Evolutionary conservation across 1,140 invertebrate species (phyloP).

Genomic region (Luehdorfia chinensis): DNA sequence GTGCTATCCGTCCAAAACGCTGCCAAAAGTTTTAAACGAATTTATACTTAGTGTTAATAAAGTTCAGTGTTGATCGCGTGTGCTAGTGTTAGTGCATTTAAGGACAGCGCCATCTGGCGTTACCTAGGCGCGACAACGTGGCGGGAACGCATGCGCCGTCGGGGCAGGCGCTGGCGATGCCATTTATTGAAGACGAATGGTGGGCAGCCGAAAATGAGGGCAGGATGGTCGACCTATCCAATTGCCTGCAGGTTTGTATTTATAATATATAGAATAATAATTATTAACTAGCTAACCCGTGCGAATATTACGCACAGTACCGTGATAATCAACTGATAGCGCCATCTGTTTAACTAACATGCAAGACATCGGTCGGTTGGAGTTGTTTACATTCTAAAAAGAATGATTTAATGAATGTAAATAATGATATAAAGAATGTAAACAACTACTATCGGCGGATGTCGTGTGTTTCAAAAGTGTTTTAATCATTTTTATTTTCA

Average conservation of each 20-base stretch:
- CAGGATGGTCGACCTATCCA: constrained; percentile 92
- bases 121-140: constrained; percentile 64
- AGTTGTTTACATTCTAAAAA: no score
- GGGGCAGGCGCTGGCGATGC: constrained; percentile 87
- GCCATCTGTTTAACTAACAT: no score
- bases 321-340: no score
- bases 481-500: no score
- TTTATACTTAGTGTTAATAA: constrained; percentile 58
- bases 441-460: no score
- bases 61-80: constrained; percentile 46
- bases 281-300: no score
- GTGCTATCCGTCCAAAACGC: constrained; percentile 67
- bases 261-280: no score
- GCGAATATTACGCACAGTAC: no score
- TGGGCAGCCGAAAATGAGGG: constrained; percentile 95
- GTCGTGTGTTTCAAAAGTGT: no score
- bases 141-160: constrained; percentile 80
- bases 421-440: no score
- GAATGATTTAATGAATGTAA: no score
- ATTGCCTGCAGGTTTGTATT: constrained; percentile 87
- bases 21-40: constrained; percentile 69
- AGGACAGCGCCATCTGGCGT: constrained; percentile 59
- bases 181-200: constrained; percentile 95
- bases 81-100: constrained; percentile 47
- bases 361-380: no score